These are phyloP conservation scores for Vidua chalybeata DNA, from an alignment of 2,113 vertebrate genomes.

Conservation along the genomic window DNA sequence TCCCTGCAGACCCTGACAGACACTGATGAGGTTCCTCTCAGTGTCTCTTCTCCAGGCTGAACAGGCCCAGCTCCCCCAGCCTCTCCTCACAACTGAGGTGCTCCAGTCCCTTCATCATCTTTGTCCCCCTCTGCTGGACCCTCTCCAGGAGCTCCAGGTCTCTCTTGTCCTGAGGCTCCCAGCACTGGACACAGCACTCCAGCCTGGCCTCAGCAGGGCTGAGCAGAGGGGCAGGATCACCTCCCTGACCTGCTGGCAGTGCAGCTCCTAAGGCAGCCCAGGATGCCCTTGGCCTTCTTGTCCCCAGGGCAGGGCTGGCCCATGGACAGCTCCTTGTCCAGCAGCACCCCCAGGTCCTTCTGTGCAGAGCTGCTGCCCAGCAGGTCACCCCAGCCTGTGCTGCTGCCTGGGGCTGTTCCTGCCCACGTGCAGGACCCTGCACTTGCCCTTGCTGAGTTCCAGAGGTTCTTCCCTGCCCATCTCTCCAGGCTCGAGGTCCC, in stretches of 20 bases:
- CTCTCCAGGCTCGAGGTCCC: background rate
- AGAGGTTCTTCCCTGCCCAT: background rate
- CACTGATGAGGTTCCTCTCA: too few species aligned
- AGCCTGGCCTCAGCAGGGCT: background rate
- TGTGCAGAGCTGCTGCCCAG: background rate
- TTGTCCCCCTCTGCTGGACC: background rate
- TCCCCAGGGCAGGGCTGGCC: background rate
- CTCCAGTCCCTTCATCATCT: background rate
- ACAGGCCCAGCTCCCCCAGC: background rate
- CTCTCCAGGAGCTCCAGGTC: background rate
- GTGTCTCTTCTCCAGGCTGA: too few species aligned
- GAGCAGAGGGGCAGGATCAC: background rate
- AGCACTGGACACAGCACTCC: background rate
- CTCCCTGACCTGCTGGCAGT: background rate
- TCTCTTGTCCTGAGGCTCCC: background rate
- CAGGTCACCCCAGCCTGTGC: background rate
- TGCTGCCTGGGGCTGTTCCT: background rate
- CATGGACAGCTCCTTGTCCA: background rate
- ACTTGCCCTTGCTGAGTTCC: background rate
- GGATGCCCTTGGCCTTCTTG: background rate
- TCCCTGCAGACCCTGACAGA: too few species aligned
- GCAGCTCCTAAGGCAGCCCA: background rate
- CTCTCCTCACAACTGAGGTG: background rate
- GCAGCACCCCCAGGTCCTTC: background rate
- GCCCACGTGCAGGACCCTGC: background rate